Evolutionary conservation across 2,888 invertebrate species (phyloP).

Genomic region (Drepana falcataria): DNA sequence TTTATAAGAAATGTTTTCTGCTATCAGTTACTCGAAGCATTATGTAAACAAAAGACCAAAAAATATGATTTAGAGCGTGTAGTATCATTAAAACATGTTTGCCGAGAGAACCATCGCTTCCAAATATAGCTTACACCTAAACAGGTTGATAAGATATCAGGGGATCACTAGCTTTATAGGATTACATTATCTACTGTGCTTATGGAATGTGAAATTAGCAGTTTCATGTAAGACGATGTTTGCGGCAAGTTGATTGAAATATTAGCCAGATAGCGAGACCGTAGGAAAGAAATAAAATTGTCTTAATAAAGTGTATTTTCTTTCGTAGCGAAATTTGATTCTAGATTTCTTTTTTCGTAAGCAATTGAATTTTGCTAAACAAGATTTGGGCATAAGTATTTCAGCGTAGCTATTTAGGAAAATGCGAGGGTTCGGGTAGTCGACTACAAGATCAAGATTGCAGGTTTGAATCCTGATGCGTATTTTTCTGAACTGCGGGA

Average conservation of each 20-base stretch:
- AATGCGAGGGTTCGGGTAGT: too few relatives aligned
- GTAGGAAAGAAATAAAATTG: neutral
- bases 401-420: too few relatives aligned
- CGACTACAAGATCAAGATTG: too few relatives aligned
- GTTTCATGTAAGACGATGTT: constrained; percentile 18
- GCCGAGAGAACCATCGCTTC: constrained; percentile 18
- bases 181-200: constrained; percentile 27
- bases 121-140: constrained; percentile 21
- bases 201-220: constrained; percentile 23
- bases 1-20: too few relatives aligned
- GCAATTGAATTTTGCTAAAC: too few relatives aligned
- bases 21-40: neutral
- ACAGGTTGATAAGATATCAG: constrained; percentile 34
- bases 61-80: neutral
- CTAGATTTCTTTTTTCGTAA: too few relatives aligned
- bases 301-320: too few relatives aligned
- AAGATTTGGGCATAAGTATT: too few relatives aligned
- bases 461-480: too few relatives aligned
- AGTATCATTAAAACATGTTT: constrained; percentile 14
- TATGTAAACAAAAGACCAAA: neutral
- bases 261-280: neutral
- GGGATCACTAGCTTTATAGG: constrained; percentile 28
- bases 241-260: constrained; percentile 1
- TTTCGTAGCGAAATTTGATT: too few relatives aligned
- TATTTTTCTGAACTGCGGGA: too few relatives aligned